Evolutionary conservation across 2,113 vertebrate species (phyloP), one percentile per base, ranked within the genome.

Genomic region (Actenoides lindsayi): DNA sequence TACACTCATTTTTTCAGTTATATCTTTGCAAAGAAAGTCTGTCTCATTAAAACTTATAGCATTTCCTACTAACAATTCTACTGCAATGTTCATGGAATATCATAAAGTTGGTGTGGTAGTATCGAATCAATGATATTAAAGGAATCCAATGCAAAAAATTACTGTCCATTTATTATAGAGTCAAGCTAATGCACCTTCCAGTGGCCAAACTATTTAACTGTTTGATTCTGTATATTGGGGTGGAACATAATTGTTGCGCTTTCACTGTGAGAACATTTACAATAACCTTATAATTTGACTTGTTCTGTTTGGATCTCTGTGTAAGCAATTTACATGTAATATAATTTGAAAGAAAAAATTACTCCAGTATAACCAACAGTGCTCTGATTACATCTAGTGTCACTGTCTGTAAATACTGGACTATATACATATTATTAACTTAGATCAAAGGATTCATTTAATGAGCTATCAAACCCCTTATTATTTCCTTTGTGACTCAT

Each of bases 391-490:
- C 44, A 59, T n/a, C 79, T 50, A 54, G 12, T 33, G 82, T 78
- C 62, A 78, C 10, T 53, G n/a, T 27, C 9, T 77, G 56, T 82
- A 94, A 92, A 90, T 92, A 86, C 54, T 44, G 88, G 78, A 80
- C 75, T 60, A 56, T 82, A 74, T 85, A 50, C 17, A 53, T 86
- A 24, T 70, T 96, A 89, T 96, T 95, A 93, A 56, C 39, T 81
- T 63, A 56, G 71, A 83, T 95, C 89, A 91, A 94, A 95, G 46
- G 23, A 89, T 76, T 91, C 42, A 68, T 91, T 69, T 69, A 83
- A 81, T 91, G 93, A 97, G 48, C 95, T 95, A 97, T 30, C 67
- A 56, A 73, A 37, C 23, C 54, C 23, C 59, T 94, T 90, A 94
- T 94, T 84, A 94, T 79, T 70, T 35, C 59, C 39, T 88, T 68